Evolutionary conservation across 2,797 vertebrate genomes (phyloP).

Genomic region (Cichlasoma orientale): DNA sequence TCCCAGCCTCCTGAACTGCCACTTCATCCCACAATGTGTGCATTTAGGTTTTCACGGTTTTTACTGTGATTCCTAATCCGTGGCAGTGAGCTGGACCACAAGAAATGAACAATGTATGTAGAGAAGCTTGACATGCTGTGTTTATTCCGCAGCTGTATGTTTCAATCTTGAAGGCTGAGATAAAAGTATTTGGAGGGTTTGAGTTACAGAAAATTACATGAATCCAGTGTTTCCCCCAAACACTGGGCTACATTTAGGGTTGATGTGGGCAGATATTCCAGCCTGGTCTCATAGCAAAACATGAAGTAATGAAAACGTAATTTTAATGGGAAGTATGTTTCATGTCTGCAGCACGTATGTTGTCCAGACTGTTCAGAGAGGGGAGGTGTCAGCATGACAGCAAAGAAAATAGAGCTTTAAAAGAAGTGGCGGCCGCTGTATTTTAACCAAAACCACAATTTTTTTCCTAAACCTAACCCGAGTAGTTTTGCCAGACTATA

Average conservation of each 20-base stretch:
- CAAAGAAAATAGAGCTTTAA: neutral
- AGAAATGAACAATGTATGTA: conserved; percentile 3
- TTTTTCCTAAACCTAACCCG: neutral
- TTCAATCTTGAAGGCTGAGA: neutral
- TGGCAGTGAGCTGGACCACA: neutral
- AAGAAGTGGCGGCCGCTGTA: neutral
- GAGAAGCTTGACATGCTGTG: neutral
- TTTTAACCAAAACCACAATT: neutral
- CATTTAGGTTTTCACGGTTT: conserved; percentile 1
- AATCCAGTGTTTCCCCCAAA: neutral
- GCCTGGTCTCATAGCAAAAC: neutral
- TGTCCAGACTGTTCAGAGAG: neutral
- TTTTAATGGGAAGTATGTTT: neutral
- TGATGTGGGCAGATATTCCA: neutral
- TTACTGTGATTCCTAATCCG: neutral
- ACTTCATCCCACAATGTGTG: conserved; percentile 25
- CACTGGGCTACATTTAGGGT: neutral
- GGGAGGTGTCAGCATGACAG: neutral
- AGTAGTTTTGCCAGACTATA: neutral
- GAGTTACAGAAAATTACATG: neutral
- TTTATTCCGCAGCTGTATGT: neutral
- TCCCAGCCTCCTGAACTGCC: conserved; percentile 14
- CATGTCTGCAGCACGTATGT: neutral
- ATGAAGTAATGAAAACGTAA: neutral
- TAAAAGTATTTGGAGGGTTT: neutral